Conservation (phyloP, 2,113 vertebrate species). For the Sinocyclocheilus rhinocerous region DNA sequence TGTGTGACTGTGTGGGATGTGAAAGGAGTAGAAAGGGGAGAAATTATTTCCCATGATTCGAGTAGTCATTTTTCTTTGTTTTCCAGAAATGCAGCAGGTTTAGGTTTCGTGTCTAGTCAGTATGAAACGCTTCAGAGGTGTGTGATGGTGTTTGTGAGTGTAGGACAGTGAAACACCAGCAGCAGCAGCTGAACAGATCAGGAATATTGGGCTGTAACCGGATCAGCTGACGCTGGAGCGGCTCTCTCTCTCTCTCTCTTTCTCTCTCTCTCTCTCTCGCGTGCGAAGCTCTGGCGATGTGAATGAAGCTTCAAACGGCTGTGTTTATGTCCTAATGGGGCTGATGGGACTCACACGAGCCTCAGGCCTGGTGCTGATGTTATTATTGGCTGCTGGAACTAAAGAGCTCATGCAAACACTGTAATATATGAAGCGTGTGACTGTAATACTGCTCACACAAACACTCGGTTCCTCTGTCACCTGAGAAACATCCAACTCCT, state of each 20-base stretch:
- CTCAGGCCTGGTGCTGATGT: background rate
- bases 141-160: background rate
- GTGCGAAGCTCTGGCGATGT: conserved; percentile 72
- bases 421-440: background rate
- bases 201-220: background rate
- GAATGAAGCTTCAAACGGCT: conserved; percentile 64
- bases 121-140: background rate
- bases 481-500: background rate
- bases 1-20: background rate
- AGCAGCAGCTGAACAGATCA: background rate
- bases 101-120: background rate
- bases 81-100: background rate
- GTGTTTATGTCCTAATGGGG: conserved; percentile 74
- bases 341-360: conserved; percentile 62
- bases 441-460: background rate
- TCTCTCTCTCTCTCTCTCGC: conserved; percentile 45
- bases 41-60: background rate
- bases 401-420: background rate
- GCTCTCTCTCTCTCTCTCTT: background rate
- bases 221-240: background rate
- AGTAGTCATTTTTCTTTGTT: background rate
- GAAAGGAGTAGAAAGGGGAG: background rate
- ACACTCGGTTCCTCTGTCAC: background rate
- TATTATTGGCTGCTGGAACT: background rate
- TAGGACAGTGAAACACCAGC: background rate